Evolutionary conservation across 2,888 invertebrate genomes (phyloP).

Genomic region (Elmis aenea): DNA sequence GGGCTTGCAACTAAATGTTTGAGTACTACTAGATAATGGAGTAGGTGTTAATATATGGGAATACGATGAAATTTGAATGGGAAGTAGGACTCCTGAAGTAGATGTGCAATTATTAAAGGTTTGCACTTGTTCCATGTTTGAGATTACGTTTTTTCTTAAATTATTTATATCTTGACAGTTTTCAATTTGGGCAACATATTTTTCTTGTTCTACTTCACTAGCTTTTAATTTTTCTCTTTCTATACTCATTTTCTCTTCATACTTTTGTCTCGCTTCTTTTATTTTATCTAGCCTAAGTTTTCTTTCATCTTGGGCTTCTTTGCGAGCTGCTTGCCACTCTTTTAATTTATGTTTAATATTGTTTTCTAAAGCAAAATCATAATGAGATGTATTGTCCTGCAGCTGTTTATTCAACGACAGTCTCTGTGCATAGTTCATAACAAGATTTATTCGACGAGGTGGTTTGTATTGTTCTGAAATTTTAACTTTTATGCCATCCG

Average conservation of each 20-base stretch:
- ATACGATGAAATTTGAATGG: constrained; percentile 33
- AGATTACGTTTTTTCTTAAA: neutral
- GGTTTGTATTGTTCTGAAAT: constrained; percentile 83
- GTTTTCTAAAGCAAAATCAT: constrained; percentile 69
- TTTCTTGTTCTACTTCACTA: constrained; percentile 22
- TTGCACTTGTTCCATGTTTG: no score
- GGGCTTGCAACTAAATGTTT: constrained; percentile 23
- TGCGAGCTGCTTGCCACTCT: constrained; percentile 64
- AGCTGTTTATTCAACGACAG: constrained; percentile 51
- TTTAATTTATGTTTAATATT: constrained; percentile 67
- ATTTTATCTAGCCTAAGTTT: constrained; percentile 56
- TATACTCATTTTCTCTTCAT: constrained; percentile 30
- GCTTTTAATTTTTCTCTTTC: constrained; percentile 19
- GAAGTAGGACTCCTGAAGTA: constrained; percentile 29
- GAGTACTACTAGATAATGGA: constrained; percentile 32
- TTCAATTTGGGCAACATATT: constrained; percentile 13
- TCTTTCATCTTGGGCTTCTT: constrained; percentile 57
- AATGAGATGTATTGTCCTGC: constrained; percentile 55
- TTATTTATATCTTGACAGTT: constrained; percentile 11
- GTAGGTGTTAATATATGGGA: constrained; percentile 47
- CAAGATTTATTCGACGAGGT: constrained; percentile 63
- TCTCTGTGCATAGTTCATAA: constrained; percentile 53
- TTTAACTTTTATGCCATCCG: constrained; percentile 84
- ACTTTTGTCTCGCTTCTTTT: constrained; percentile 53
- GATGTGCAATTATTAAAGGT: constrained; percentile 7